Evolutionary conservation across 2,888 invertebrate genomes (phyloP), one percentile per base, ranked within the genome.

Genomic region (Ectobius pallidus): DNA sequence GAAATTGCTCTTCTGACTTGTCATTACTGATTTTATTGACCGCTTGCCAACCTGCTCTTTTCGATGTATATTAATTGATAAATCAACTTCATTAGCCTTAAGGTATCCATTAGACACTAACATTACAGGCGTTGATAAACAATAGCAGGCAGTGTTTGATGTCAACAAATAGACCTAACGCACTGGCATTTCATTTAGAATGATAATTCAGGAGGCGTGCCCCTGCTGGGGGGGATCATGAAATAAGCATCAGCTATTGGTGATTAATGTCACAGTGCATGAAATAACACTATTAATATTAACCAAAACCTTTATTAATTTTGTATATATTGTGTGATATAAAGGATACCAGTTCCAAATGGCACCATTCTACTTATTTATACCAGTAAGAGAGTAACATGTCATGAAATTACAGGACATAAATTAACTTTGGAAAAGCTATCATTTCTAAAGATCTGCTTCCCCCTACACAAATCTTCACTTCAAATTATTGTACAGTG

Each of bases 51-150:
- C 1, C 25, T 25, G 16, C 3, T 14, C 16, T 9, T 3, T 25
- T 14, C 22, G 52, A 52, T 52, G 22, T 14, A 52, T 52, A 25
- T 52, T 52, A 52, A 52, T 52, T 52, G 52, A 52, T 22, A 52
- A 52, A 9, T 22, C 25, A 52, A 11, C 22, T 25, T 52, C 52
- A 52, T 52, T 52, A 52, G 3, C 14, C 25, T 1, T 14, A 25
- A 25, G n/a, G 52, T 52, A 9, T 11, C 52, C 52, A 52, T 52
- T 52, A 52, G 2, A 25, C 14, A 11, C 52, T 14, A 52, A 25
- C 22, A 52, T 52, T 52, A 16, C 3, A 25, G 52, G 25, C 52
- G 52, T 52, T 25, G 22, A 25, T 52, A 52, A 52, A 52, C 52
- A 25, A 52, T 14, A 25, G 52, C 11, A 52, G 25, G 25, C 14